These are phyloP conservation scores for Holothuria scabra DNA, from an alignment of 53 echinoderm and acorn worm species.

Conservation along the genomic window DNA sequence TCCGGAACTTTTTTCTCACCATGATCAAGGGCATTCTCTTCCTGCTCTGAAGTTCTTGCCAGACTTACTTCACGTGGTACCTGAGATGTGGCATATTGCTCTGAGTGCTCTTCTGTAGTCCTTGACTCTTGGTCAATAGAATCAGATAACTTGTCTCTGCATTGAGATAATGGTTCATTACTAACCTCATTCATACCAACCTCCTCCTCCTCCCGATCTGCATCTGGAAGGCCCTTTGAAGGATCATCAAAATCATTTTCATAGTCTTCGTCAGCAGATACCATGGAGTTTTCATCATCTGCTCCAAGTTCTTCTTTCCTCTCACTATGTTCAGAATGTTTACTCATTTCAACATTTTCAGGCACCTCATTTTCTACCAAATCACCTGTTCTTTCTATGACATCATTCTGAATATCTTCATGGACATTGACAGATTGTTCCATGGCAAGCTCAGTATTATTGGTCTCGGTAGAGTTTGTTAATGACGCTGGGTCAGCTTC, in stretches of 20 bases:
- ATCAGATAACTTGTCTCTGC: background rate
- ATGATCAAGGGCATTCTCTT: background rate
- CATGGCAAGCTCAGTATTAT: conserved; percentile 1
- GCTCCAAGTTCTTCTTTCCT: too few species aligned
- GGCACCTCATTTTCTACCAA: too few species aligned
- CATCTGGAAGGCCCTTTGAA: conserved; percentile 4
- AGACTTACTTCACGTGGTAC: conserved; percentile 23
- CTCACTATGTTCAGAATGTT: too few species aligned
- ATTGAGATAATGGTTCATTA: background rate
- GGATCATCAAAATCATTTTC: background rate
- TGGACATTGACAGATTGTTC: background rate
- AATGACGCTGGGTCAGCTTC: conserved; percentile 32
- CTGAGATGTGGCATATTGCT: conserved; percentile 42
- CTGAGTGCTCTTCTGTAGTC: conserved; percentile 25
- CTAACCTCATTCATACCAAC: too few species aligned
- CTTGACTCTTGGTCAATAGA: conserved; percentile 36
- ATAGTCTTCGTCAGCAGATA: conserved; percentile 1
- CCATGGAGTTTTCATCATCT: conserved; percentile 18
- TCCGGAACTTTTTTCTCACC: conserved; percentile 13
- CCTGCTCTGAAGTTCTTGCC: conserved; percentile 23
- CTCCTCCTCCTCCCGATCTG: conserved; percentile 10
- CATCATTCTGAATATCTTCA: conserved; percentile 6
- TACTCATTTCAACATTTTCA: too few species aligned
- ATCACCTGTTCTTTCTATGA: conserved; percentile 13
- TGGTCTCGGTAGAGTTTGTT: background rate